Base-by-base conservation (phyloP, 2,888 invertebrate species). In the Norana najaformis region DNA sequence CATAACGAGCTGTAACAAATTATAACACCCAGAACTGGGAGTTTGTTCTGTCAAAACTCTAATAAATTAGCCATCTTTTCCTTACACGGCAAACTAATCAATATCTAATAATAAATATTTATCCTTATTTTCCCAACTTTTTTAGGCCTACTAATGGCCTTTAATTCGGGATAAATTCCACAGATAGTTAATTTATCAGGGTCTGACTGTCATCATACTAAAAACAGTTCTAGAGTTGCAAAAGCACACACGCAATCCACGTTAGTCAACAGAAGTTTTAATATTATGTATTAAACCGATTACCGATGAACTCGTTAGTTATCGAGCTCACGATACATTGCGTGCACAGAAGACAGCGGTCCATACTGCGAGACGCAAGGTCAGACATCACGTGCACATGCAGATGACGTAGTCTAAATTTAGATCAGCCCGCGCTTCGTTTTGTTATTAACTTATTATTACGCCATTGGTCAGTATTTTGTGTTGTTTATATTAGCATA, bases 371-470 rank as follows among this genome's bases (percentile, higher is more conserved):
- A 69, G 69, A 69, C 69, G 69, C 69, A 69, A 69, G 69, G 69
- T 69, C 69, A 69, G 69, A 69, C 30, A 69, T 69, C 69, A 69
- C 69, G 69, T 69, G 69, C 69, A 69, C 69, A 69, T 69, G n/a
- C 30, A 69, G 69, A 69, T 69, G 69, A 69, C 69, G 69, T 69
- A 30, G 69, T 69, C 69, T 69, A 69, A 69, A 69, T 69, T 69
- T 69, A 69, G 69, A 69, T 69, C 11, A 69, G 30, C 69, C 69
- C 69, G 69, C 69, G 69, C 69, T 69, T 69, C 23, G 47, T 23
- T 23, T 20, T 47, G 30, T 69, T 69, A 0, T 69, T 69, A 47
- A 47, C 16, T 23, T 53, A 16, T n/a, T n/a, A 11, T 69, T n/a
- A 69, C 69, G 47, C n/a, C n/a, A 69, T 69, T 69, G 69, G 69